Evolutionary conservation across 2,797 vertebrate genomes (phyloP), one percentile per base, ranked within the genome.

Genomic region (Typhlichthys subterraneus): DNA sequence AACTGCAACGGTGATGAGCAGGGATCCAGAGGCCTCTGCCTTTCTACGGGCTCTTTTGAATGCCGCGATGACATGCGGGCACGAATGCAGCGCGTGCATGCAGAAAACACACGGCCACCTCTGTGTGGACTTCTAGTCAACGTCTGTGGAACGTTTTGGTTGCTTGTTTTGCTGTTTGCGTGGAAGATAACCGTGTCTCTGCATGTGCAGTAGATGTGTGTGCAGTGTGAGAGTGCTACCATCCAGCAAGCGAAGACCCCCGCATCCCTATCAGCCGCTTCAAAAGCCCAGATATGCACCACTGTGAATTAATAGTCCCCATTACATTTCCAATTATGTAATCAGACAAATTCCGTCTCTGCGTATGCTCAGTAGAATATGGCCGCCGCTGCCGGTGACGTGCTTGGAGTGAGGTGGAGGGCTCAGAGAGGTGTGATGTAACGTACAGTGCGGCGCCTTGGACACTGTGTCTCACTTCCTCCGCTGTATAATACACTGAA

Each of bases 301-400:
- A 78, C 82, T 80, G 85, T 85, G 84, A 88, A 93, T 93, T 92
- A 91, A 86, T 87, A 87, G 87, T 88, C 84, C 80, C 85, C 80
- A 89, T 89, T 87, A 83, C 91, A 90, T 91, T 91, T 79, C 81
- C 87, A 92, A 89, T 93, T 87, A 93, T 91, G 82, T 91, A 93
- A 93, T 93, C 89, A 85, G 81, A 75, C 79, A 86, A 91, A 91
- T 92, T 90, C 89, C 83, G 71, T 67, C 77, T 29, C 73, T 85
- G 82, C 84, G 81, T 89, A 84, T 83, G 88, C 85, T 90, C 84
- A 74, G 80, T 75, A 60, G 81, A 88, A 79, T 82, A 80, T 85
- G 77, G 78, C 81, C 67, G 73, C 55, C 61, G 67, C 63, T 23
- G 11, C 49, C 63, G 58, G 50, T 54, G 65, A 42, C 70, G 53